Base-by-base conservation (phyloP, 2,797 vertebrate species). In the Podargus strigoides region DNA sequence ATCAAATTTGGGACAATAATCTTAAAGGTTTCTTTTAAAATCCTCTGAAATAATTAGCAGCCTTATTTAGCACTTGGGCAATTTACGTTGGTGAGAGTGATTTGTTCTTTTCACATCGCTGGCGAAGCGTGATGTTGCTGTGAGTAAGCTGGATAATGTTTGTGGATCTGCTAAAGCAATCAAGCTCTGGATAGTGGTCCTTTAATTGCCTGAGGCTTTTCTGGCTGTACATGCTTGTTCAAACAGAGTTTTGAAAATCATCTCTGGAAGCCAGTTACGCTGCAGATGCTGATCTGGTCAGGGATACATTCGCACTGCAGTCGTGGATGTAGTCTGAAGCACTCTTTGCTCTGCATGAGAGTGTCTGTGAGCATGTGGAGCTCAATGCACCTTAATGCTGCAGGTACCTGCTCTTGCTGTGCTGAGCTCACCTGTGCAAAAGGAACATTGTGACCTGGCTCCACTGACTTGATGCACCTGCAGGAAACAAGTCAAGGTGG, bases 181-280 rank as follows among this genome's bases (percentile, higher is more conserved):
- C 37, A 32, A 18, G 80, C 56, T 87, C 53, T 81, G 56, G 66
- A 18, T 12, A 66, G 83, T 59, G 62, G 79, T 74, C 80, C 47
- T 88, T 58, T 67, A 75, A 60, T 87, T 69, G 77, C 92, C 81
- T 36, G 37, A 67, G 62, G 80, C 79, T 92, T 94, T 93, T 81
- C 49, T 85, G 3, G 4, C 79, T 56, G 2, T 67, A 77, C 26
- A 16, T 74, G 50, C 81, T 76, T 62, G 83, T 94, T 95, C 83
- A 90, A 90, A 86, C 47, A 86, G 52, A 67, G 37, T 66, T 89
- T 66, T 81, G 66, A 68, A 80, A 94, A 81, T 16, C 52, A 21
- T 88, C 78, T 62, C 84, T 83, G 76, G 88, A 81, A 87, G 84
- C 12, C 77, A 46, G 44, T 47, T 76, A 1, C 55, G 76, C 69